phyloP scores from a whole-genome alignment of 2,888 invertebrate genomes.

The Megalurothrips usitatus region DNA sequence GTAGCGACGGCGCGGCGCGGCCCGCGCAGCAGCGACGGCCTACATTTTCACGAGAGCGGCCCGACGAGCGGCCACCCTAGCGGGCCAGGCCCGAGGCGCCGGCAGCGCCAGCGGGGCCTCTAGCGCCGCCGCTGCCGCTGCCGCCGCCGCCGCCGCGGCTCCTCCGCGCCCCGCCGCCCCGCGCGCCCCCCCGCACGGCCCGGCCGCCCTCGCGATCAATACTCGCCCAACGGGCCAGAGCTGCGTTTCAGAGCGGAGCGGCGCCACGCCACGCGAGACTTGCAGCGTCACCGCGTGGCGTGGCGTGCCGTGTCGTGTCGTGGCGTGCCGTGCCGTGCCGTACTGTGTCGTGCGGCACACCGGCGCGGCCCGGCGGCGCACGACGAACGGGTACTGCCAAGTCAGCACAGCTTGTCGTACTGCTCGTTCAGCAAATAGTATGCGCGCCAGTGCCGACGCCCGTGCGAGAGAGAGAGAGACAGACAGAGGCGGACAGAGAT shows the following conservation, averaged over 20 bases:
- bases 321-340: too few species aligned
- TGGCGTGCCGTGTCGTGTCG: too few species aligned
- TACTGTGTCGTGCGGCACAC: too few species aligned
- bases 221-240: not conserved
- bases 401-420: not conserved
- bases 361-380: too few species aligned
- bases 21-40: too few species aligned
- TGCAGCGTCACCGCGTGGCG: too few species aligned
- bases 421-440: too few species aligned
- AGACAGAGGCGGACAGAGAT: not conserved
- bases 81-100: not conserved
- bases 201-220: slow-evolving; percentile 9
- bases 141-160: not conserved
- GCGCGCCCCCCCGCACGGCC: not conserved
- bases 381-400: not conserved
- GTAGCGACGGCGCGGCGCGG: too few species aligned
- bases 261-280: not conserved
- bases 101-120: not conserved
- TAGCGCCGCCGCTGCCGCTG: slow-evolving; percentile 1
- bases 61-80: not conserved
- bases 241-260: not conserved
- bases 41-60: not conserved
- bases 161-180: not conserved
- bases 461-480: not conserved
- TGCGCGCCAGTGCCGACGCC: too few species aligned